phyloP scores from a whole-genome alignment of 2,888 invertebrate species.

The Alentia gelatinosa region DNA sequence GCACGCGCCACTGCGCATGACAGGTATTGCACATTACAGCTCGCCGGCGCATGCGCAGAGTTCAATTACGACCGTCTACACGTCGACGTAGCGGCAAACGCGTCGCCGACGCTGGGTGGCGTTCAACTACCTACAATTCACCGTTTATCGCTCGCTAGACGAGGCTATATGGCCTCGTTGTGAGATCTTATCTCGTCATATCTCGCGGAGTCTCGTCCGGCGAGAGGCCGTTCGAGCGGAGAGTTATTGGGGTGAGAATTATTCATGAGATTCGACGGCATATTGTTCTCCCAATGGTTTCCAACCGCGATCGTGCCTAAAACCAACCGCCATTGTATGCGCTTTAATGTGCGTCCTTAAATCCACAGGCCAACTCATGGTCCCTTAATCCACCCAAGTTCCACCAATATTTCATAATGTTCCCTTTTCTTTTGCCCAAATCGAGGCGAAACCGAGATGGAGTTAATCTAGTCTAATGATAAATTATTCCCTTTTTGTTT shows the following conservation, averaged over 20 bases:
- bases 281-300: not conserved
- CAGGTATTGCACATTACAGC: slow-evolving; percentile 49
- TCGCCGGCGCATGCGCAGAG: slow-evolving; percentile 2
- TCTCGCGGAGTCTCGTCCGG: slow-evolving; percentile 27
- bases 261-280: slow-evolving; percentile 8
- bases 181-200: slow-evolving; percentile 47
- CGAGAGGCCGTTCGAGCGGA: not conserved
- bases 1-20: slow-evolving; percentile 47
- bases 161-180: slow-evolving; percentile 34
- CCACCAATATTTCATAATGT: not conserved
- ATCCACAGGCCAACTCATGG: not conserved
- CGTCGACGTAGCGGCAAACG: not conserved
- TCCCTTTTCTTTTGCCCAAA: not conserved
- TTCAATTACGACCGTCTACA: slow-evolving; percentile 42
- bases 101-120: not conserved
- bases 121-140: slow-evolving; percentile 42
- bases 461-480: not conserved
- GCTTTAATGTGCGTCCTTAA: not conserved
- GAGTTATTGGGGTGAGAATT: slow-evolving; percentile 12
- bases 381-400: not conserved
- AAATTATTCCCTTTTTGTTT: slow-evolving; percentile 21
- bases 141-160: slow-evolving; percentile 51
- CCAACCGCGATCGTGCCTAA: not conserved
- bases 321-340: not conserved
- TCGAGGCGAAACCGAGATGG: not conserved